These are phyloP conservation scores for Bradypodion ventrale DNA, from an alignment of 2,797 vertebrate genomes.

Conservation along the genomic window DNA sequence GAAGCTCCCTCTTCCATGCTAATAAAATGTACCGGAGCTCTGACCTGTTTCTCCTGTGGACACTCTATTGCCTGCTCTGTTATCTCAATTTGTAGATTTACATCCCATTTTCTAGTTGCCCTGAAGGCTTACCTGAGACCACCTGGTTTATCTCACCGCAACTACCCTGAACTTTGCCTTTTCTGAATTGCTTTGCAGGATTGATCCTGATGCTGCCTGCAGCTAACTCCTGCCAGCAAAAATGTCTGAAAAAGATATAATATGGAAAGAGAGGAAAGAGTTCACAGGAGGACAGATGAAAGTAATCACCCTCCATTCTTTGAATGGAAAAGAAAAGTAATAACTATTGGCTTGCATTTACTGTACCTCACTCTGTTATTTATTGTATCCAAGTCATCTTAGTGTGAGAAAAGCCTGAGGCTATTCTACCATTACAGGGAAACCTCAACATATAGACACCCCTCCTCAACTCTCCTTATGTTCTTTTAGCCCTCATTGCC, in stretches of 20 bases:
- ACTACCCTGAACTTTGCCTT: background rate
- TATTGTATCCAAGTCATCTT: background rate
- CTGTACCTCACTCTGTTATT: background rate
- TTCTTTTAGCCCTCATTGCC: background rate
- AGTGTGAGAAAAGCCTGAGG: background rate
- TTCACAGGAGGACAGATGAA: background rate
- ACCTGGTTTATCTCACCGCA: background rate
- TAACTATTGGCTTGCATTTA: background rate
- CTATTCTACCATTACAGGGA: background rate
- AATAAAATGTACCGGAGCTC: too few species aligned
- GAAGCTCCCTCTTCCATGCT: too few species aligned
- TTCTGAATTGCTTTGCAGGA: background rate
- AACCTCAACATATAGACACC: background rate
- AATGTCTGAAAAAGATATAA: background rate
- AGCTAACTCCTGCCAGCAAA: background rate
- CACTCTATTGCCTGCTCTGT: too few species aligned
- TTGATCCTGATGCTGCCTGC: background rate
- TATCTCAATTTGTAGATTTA: background rate
- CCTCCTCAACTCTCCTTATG: background rate
- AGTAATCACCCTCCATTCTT: background rate
- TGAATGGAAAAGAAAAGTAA: conserved; percentile 1
- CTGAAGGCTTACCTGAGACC: background rate
- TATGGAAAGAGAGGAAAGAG: background rate
- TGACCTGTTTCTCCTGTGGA: too few species aligned
- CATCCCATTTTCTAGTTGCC: too few species aligned